phyloP scores from a whole-genome alignment of 1,140 invertebrate species.

The Sinella curviseta region DNA sequence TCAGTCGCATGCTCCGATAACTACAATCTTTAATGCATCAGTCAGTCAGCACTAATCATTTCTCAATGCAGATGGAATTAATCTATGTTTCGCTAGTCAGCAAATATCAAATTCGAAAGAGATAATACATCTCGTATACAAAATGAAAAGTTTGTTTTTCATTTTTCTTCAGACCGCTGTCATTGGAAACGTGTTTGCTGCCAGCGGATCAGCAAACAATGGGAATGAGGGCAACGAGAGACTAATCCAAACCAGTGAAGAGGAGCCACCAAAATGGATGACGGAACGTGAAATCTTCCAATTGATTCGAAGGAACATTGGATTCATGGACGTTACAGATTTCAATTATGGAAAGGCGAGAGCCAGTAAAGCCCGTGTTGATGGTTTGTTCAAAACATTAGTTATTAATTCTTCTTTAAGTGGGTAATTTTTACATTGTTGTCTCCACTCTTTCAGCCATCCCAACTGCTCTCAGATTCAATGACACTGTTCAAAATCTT shows the following conservation, averaged over 20 bases:
- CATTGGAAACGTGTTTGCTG: not conserved
- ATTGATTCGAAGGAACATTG: not conserved
- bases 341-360: not conserved
- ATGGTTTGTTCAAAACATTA: not conserved
- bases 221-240: slow-evolving; percentile 1
- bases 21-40: too few relatives aligned
- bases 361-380: not conserved
- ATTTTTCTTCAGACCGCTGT: not conserved
- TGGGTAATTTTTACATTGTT: not conserved
- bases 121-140: too few relatives aligned
- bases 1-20: too few relatives aligned
- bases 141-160: too few relatives aligned
- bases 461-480: not conserved
- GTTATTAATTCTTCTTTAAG: not conserved
- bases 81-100: too few relatives aligned
- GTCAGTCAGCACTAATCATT: too few relatives aligned
- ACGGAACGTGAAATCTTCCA: slow-evolving; percentile 1
- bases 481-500: not conserved
- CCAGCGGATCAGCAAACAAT: not conserved
- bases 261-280: not conserved
- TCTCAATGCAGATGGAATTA: too few relatives aligned
- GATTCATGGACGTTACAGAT: slow-evolving; percentile 12
- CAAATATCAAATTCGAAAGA: too few relatives aligned
- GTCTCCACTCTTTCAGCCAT: not conserved
- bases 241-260: not conserved